Base-by-base conservation (phyloP, 2,113 vertebrate species). In the Colossoma macropomum region DNA sequence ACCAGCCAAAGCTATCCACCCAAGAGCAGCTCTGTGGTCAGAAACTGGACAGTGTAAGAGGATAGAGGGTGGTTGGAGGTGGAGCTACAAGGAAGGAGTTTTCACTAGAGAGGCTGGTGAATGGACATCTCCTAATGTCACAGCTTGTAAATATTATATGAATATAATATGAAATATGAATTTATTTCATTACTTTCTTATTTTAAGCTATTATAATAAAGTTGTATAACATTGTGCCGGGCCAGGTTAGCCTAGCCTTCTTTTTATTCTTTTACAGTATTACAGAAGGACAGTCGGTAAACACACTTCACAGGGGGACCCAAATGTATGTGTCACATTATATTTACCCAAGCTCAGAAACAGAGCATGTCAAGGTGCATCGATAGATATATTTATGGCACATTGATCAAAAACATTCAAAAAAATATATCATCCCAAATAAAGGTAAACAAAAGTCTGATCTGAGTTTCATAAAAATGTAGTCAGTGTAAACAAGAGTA, bases 221-320 rank as follows among this genome's bases (percentile, higher is more conserved):
- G n/a, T 63, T 59, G 50, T 76, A 54, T 66, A 66, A 28, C 45
- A 81, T n/a, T 50, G 80, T 28, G 48, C 16, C 10, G n/a, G 69
- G 75, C 66, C 82, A 75, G 69, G 27, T 30, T 30, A 68, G 12
- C 48, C 75, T 84, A 65, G 65, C 45, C 68, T 79, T 75, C 27
- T 77, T 84, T 92, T 94, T 93, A 95, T 93, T 93, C 27, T 85
- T 9, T 59, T 59, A 83, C 80, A 77, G 66, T 68, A 92, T 83
- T 91, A 94, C 89, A 89, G 84, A 91, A 91, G 92, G 80, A 89
- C 84, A 88, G 85, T 87, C 80, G 71, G 86, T 91, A 85, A 90
- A 91, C 90, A 87, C 80, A 86, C 63, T 87, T 89, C 84, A 93
- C 89, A 81, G 85, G 65, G 63, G 87, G 86, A 89, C 86, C 82